phyloP scores from a whole-genome alignment of 2,888 invertebrate genomes.

The Phengaris arion region DNA sequence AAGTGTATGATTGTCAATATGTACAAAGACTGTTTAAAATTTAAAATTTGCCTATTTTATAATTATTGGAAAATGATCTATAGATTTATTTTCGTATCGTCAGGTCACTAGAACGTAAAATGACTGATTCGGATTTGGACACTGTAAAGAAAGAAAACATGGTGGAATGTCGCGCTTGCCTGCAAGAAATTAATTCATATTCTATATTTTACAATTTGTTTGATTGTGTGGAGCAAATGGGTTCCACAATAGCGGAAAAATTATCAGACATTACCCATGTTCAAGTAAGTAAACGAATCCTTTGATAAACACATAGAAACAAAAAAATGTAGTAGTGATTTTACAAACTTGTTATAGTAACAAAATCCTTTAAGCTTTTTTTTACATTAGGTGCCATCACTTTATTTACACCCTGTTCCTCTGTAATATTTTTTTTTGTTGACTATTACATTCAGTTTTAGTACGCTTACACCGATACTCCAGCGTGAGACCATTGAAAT shows the following conservation, averaged over 20 bases:
- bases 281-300: slow-evolving; percentile 46
- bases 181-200: slow-evolving; percentile 46
- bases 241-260: slow-evolving; percentile 58
- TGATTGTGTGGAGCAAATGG: slow-evolving; percentile 58
- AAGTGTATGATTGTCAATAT: neutral
- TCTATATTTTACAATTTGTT: slow-evolving; percentile 50
- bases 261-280: slow-evolving; percentile 56
- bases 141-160: slow-evolving; percentile 26
- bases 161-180: slow-evolving; percentile 60
- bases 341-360: too few relatives aligned
- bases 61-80: neutral
- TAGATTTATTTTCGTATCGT: neutral
- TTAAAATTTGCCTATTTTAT: neutral
- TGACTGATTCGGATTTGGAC: slow-evolving; percentile 32
- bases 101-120: slow-evolving; percentile 28
- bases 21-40: neutral
- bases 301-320: neutral
- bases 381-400: too few relatives aligned
- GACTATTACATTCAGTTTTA: neutral
- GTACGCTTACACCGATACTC: too few relatives aligned
- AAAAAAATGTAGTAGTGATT: too few relatives aligned
- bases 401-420: too few relatives aligned
- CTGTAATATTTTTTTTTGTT: too few relatives aligned
- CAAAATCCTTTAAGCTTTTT: too few relatives aligned
- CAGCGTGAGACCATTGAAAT: neutral